These are phyloP conservation scores for Brienomyrus brachyistius DNA, from an alignment of 2,113 vertebrate genomes.

Conservation along the genomic window DNA sequence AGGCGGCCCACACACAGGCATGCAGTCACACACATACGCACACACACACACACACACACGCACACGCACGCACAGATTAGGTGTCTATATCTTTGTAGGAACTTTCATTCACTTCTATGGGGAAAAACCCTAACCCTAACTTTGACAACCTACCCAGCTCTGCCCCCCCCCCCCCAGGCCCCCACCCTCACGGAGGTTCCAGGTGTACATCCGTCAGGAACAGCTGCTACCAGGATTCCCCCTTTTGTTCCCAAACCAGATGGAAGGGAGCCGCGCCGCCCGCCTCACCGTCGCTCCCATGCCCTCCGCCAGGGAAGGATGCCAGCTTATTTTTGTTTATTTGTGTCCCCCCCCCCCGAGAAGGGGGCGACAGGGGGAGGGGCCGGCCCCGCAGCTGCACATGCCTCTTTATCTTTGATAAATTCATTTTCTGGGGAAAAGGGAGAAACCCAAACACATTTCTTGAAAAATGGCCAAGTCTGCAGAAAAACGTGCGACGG, in stretches of 20 bases:
- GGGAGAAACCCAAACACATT: conserved; percentile 15
- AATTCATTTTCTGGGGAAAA: conserved; percentile 18
- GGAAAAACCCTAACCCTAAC: no score
- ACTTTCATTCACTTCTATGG: no score
- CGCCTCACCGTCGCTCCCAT: background rate
- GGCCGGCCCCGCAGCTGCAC: conserved; percentile 10
- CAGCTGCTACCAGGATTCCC: conserved; percentile 27
- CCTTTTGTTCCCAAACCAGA: conserved; percentile 18
- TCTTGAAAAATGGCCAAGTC: conserved; percentile 11
- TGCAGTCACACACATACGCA: background rate
- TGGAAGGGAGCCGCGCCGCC: conserved; percentile 7
- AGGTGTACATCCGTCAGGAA: conserved; percentile 21
- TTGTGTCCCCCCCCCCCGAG: background rate
- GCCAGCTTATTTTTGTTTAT: conserved; percentile 15
- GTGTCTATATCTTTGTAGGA: no score
- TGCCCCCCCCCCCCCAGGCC: background rate
- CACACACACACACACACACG: no score
- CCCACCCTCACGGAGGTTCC: conserved; percentile 15
- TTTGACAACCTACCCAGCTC: no score
- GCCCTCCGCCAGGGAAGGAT: background rate
- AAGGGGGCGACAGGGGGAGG: background rate
- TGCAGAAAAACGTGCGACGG: background rate
- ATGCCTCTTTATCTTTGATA: conserved; percentile 16
- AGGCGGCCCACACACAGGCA: background rate
- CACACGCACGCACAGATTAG: no score